phyloP scores from a whole-genome alignment of 2,888 invertebrate genomes.

The Agonopterix alstromeriana region DNA sequence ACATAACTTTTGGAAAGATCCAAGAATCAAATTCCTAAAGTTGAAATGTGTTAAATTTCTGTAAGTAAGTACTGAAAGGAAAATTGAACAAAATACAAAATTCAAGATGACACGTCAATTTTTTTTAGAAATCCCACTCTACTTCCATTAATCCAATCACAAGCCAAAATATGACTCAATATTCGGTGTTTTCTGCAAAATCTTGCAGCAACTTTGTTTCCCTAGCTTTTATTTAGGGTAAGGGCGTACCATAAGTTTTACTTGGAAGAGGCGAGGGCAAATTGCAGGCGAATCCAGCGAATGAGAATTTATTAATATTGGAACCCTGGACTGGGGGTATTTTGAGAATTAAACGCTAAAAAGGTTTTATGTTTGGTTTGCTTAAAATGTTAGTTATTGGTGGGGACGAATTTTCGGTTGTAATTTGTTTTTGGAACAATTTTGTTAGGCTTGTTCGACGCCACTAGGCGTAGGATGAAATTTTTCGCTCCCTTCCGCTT shows the following conservation, averaged over 20 bases:
- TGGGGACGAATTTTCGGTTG: background rate
- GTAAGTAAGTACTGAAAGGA: too few species aligned
- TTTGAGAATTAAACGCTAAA: constrained; percentile 55
- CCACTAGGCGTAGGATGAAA: too few species aligned
- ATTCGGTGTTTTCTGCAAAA: constrained; percentile 36
- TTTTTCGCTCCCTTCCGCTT: too few species aligned
- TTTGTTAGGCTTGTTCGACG: background rate
- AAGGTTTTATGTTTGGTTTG: constrained; percentile 42
- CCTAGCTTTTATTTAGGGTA: constrained; percentile 52
- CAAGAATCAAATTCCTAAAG: too few species aligned
- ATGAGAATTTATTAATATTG: constrained; percentile 77
- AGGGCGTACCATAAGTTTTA: constrained; percentile 64
- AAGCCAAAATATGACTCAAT: constrained; percentile 44
- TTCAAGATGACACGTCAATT: too few species aligned
- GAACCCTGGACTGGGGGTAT: constrained; percentile 36
- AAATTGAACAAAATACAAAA: too few species aligned
- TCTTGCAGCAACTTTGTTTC: constrained; percentile 29
- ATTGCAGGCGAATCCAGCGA: constrained; percentile 67
- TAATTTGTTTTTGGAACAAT: background rate
- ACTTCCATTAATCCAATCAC: constrained; percentile 14
- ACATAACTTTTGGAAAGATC: too few species aligned
- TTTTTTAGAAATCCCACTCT: background rate
- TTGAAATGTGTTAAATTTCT: too few species aligned
- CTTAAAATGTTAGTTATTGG: background rate
- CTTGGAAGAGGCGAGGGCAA: constrained; percentile 57